These are phyloP conservation scores for Ceyx melanurus DNA, from an alignment of 2,113 vertebrate species.

Conservation along the genomic window DNA sequence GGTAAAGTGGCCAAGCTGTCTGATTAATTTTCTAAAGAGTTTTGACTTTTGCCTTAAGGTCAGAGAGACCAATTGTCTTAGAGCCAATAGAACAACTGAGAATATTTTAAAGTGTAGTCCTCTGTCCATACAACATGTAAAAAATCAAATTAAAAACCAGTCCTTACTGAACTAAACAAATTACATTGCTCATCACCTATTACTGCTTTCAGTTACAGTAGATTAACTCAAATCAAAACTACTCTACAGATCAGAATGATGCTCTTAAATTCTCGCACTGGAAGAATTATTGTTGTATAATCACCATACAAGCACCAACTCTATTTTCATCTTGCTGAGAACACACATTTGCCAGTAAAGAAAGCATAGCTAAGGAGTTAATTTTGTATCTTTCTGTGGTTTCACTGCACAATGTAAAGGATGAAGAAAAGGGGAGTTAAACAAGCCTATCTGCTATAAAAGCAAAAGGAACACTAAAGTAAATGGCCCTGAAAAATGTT, in stretches of 20 bases:
- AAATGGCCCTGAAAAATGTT: slow-evolving; percentile 33
- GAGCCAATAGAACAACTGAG: background rate
- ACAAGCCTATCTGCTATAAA: background rate
- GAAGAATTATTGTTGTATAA: background rate
- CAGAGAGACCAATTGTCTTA: background rate
- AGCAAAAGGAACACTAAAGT: slow-evolving; percentile 19
- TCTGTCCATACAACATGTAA: background rate
- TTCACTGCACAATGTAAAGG: background rate
- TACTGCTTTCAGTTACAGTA: background rate
- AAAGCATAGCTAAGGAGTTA: background rate
- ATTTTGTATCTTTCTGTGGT: background rate
- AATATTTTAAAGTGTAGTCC: background rate
- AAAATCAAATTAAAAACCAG: background rate
- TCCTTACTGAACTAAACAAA: background rate
- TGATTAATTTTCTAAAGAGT: background rate
- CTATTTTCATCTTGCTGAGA: background rate
- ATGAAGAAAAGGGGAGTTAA: background rate
- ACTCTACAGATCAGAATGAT: background rate
- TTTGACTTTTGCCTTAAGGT: background rate
- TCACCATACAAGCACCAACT: background rate
- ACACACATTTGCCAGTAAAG: background rate
- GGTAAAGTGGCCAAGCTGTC: background rate
- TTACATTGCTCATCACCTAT: background rate
- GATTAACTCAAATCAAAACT: background rate
- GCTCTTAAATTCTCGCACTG: background rate